Evolutionary conservation across 2,888 invertebrate species (phyloP), one percentile per base, ranked within the genome.

Genomic region (Leucania comma): DNA sequence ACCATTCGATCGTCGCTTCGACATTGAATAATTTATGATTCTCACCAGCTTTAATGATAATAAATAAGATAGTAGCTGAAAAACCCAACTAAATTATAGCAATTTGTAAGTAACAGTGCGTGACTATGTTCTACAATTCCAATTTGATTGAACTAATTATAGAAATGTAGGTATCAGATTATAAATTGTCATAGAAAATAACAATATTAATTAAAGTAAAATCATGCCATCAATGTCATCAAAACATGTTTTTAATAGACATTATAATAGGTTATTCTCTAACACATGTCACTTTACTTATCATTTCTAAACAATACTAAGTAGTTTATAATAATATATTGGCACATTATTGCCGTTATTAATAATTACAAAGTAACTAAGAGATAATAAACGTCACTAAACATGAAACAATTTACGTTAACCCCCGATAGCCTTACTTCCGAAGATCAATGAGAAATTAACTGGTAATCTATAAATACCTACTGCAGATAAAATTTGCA

Each of bases 341-440:
- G 54, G 35, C 61, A 54, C 46, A 51, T 81, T 71, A 62, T 48
- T 81, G 22, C 64, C 14, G n/a, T 38, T 22, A 81, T 72, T 61
- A 59, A 71, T 61, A 75, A 72, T 74, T 63, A 70, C 75, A 74
- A 67, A 77, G 78, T 74, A 75, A 77, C 71, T 58, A 50, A 72
- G 14, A 73, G 46, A 65, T 66, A 53, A 68, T 78, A 70, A 68
- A 72, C 61, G 61, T 68, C 70, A 70, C 75, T 71, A 75, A 75
- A 74, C 64, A 56, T 76, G 9, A 71, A 83, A 86, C 82, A 85
- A 86, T 87, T 86, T 78, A 73, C 69, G 65, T 59, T 82, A 84
- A 88, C 84, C 88, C 77, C 8, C 17, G 90, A 90, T 90, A 90
- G 87, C 90, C 89, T 77, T 42, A 84, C 83, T 86, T 86, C 88